Conservation (phyloP, 2,888 invertebrate genomes). For the Ectobius pallidus region DNA sequence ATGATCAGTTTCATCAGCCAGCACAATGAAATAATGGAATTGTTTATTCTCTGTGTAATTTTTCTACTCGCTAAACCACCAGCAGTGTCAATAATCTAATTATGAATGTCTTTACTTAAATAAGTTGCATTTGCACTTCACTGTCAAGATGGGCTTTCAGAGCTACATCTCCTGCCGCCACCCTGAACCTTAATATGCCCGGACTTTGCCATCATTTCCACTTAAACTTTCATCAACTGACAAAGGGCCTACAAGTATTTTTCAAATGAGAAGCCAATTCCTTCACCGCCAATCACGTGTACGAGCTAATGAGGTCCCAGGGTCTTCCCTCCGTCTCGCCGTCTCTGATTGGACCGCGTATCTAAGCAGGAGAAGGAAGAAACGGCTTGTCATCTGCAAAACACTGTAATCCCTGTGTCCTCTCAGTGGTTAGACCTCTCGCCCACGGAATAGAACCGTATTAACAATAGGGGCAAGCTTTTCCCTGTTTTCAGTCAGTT, state of each 20-base stretch:
- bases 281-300: too few species aligned
- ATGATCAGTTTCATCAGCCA: too few species aligned
- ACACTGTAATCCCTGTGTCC: not conserved
- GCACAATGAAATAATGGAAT: not conserved
- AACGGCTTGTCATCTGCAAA: too few species aligned
- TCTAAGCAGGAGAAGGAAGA: too few species aligned
- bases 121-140: slow-evolving; percentile 10
- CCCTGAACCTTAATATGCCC: not conserved
- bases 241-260: too few species aligned
- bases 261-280: too few species aligned
- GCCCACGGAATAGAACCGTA: slow-evolving; percentile 9
- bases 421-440: not conserved
- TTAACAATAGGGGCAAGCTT: too few species aligned
- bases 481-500: too few species aligned
- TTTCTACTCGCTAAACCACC: slow-evolving; percentile 17
- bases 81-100: slow-evolving; percentile 3
- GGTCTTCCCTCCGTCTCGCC: too few species aligned
- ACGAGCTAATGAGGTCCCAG: too few species aligned
- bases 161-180: slow-evolving; percentile 16
- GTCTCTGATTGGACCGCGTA: too few species aligned
- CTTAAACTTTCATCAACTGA: too few species aligned
- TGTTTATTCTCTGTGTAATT: not conserved
- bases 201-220: slow-evolving; percentile 9
- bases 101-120: not conserved
- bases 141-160: slow-evolving; percentile 7